Evolutionary conservation across 1,140 invertebrate species (phyloP), one percentile per base, ranked within the genome.

Genomic region (Battus philenor): DNA sequence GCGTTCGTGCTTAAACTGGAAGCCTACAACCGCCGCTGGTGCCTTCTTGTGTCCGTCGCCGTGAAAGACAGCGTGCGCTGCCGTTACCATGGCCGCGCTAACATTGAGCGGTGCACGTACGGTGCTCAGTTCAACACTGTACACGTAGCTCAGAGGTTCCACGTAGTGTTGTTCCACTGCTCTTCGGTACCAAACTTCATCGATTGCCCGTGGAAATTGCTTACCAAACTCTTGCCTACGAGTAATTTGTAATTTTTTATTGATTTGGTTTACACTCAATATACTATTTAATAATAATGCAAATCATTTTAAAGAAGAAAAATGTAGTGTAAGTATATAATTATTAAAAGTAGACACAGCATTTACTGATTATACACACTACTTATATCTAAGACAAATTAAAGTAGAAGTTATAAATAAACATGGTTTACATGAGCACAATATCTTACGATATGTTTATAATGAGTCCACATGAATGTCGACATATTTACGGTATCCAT

Each of bases 101-200:
- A 77, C 69, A 44, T 76, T 80, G 2, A 73, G 34, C 1, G 68
- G 76, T 9, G 68, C 68, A 43, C 68, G 75, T n/a, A 70, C 74
- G 0, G 73, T 80, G 39, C 60, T 85, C 17, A 79, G 36, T n/a
- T 74, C 69, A 1, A 77, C 65, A 39, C 72, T 78, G 57, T 95
- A 97, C 0, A 97, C 94, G 70, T 96, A 97, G 55, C 93, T 94
- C 1, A 93, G 90, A 0, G 91, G 89, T 36, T 94, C 90, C 15
- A 94, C 83, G 63, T 92, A 92, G 79, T 96, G 91, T 53, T 96
- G 94, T 56, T 98, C 96, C 0, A 98, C 95, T 0, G 97, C 96
- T 32, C 96, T 88, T 54, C 92, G 92, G 74, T 99, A 99, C 94
- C 96, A 98, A 4, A 95, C 89, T 75, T 98, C 96, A 70, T 98